Evolutionary conservation across 2,113 vertebrate genomes (phyloP).

Genomic region (Fregetta grallaria): DNA sequence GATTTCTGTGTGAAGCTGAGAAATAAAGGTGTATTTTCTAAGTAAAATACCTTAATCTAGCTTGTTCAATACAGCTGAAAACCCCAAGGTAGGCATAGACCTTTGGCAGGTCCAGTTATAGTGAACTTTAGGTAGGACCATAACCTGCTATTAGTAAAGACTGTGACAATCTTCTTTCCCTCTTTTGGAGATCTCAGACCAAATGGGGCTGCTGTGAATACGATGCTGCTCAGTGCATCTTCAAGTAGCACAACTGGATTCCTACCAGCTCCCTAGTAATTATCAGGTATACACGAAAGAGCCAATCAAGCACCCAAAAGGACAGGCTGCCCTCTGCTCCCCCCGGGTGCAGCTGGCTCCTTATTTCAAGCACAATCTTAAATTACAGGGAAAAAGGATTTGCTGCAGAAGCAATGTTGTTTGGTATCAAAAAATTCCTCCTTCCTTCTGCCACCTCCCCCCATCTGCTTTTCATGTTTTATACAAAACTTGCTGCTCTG

Average conservation of each 20-base stretch:
- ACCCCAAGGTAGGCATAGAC: not conserved
- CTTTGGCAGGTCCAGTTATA: not conserved
- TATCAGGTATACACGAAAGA: slow-evolving; percentile 50
- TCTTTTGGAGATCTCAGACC: not conserved
- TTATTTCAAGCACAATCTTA: slow-evolving; percentile 64
- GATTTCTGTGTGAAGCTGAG: not conserved
- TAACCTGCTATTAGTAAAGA: not conserved
- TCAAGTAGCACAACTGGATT: slow-evolving; percentile 26
- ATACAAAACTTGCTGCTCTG: slow-evolving; percentile 55
- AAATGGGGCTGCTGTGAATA: not conserved
- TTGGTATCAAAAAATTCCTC: slow-evolving; percentile 51
- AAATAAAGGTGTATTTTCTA: not conserved
- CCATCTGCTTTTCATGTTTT: slow-evolving; percentile 61
- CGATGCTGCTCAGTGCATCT: not conserved
- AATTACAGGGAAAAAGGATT: slow-evolving; percentile 66
- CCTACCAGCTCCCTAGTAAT: slow-evolving; percentile 27
- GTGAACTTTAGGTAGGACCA: not conserved
- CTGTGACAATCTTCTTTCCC: not conserved
- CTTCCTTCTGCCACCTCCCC: slow-evolving; percentile 59
- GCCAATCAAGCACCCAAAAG: slow-evolving; percentile 59
- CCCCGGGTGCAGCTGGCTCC: slow-evolving; percentile 47
- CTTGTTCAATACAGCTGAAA: not conserved
- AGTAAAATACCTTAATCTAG: not conserved
- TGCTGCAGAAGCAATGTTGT: slow-evolving; percentile 65
- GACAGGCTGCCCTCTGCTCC: slow-evolving; percentile 59